Base-by-base conservation (phyloP, 2,797 vertebrate genomes). In the Lithobates pipiens region DNA sequence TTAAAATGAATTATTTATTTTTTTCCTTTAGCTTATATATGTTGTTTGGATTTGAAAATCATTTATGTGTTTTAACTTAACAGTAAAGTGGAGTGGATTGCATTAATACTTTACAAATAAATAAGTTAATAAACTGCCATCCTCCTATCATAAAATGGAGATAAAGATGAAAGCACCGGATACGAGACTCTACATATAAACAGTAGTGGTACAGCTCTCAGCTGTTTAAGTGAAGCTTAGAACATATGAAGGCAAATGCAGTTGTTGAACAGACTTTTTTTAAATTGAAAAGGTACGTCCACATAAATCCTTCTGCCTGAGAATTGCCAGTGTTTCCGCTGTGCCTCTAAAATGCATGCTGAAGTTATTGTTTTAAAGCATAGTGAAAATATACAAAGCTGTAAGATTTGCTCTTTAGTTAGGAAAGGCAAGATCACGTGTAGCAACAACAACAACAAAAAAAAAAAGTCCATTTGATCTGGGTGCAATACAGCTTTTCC, bases 141-240 rank as follows among this genome's bases (percentile, higher is more conserved):
- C 27, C 67, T 77, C 70, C 77, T 70, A 80, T 78, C 80, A 67
- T 82, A 82, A 78, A 81, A 72, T 39, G 65, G 68, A 73, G 77
- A 79, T 74, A 74, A 29, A 82, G 77, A 79, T 85, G 76, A 83
- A 78, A 79, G 81, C 25, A 87, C 76, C 67, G 78, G 78, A 86
- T 81, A 82, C 71, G 76, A 61, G 78, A 34, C 50, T 84, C 27
- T 74, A 87, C 69, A 86, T 83, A 67, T 78, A 86, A 87, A 87
- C 86, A 83, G 27, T 54, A 80, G 76, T 78, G 61, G 76, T 80
- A 79, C 81, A 76, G 77, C 67, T 72, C 83, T 87, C 80, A 83
- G 57, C 75, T 87, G 80, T 27, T 39, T 76, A 67, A 79, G 54
- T 46, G 44, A 77, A 84, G 81, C 72, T 67, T 77, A 77, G 34